Evolutionary conservation across 2,113 vertebrate species (phyloP).

Genomic region (Vulpes vulpes): DNA sequence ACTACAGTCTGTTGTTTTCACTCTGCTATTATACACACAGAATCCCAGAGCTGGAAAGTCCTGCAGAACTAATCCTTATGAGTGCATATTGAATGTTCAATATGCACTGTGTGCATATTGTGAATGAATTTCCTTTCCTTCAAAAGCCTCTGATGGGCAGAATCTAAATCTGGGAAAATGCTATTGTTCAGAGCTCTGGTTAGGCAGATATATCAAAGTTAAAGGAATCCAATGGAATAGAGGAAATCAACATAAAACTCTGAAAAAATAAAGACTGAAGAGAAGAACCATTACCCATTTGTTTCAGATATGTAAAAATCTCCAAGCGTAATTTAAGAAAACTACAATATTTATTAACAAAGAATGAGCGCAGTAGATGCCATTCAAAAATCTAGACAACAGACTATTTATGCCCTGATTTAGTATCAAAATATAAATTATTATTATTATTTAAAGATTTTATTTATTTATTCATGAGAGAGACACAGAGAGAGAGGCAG

Average conservation of each 20-base stretch:
- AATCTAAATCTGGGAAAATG: neutral
- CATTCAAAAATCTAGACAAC: conserved; percentile 30
- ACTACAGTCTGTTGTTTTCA: conserved; percentile 53
- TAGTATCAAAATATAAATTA: neutral
- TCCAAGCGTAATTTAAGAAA: neutral
- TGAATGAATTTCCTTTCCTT: neutral
- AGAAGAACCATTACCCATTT: neutral
- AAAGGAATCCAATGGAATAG: neutral
- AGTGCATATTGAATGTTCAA: neutral
- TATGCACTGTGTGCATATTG: neutral
- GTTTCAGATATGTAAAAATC: neutral
- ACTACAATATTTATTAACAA: conserved; percentile 37
- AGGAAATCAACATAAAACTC: conserved; percentile 13
- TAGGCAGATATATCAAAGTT: neutral
- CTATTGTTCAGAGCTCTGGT: neutral
- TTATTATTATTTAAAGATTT: too few relatives aligned
- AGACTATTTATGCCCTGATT: neutral
- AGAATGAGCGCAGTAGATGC: neutral
- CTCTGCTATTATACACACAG: conserved; percentile 19
- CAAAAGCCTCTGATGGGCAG: neutral
- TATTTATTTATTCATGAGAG: too few relatives aligned
- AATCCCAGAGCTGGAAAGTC: neutral
- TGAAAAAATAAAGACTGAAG: neutral
- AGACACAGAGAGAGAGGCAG: too few relatives aligned
- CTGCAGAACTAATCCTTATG: neutral